Conservation (phyloP, 2,113 vertebrate species). For the Bos javanicus region DNA sequence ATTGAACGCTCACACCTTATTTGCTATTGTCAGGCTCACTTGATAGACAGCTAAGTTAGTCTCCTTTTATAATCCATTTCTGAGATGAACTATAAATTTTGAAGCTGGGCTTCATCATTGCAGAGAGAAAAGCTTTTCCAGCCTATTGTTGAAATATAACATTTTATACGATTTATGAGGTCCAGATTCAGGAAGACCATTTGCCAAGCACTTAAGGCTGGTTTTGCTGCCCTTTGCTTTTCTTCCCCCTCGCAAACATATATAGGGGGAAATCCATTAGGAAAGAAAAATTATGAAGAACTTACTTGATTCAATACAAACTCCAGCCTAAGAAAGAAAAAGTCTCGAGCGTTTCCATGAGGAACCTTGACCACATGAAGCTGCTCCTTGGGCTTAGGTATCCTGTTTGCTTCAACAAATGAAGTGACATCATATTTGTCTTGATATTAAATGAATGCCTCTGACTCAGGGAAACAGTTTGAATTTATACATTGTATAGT, state of each 20-base stretch:
- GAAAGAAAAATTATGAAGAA: slow-evolving; percentile 83
- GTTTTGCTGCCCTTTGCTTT: slow-evolving; percentile 84
- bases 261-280: slow-evolving; percentile 77
- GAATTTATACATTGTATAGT: slow-evolving; percentile 31
- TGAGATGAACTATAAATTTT: slow-evolving; percentile 90
- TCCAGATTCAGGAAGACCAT: slow-evolving; percentile 86
- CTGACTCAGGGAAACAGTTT: not conserved
- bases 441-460: not conserved
- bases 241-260: slow-evolving; percentile 75
- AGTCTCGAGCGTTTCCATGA: slow-evolving; percentile 50
- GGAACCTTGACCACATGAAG: not conserved
- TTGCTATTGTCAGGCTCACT: slow-evolving; percentile 77
- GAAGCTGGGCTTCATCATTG: slow-evolving; percentile 82
- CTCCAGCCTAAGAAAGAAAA: slow-evolving; percentile 71
- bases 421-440: slow-evolving; percentile 68
- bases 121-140: slow-evolving; percentile 82
- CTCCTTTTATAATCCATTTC: slow-evolving; percentile 89
- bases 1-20: slow-evolving; percentile 77
- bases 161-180: slow-evolving; percentile 88
- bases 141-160: slow-evolving; percentile 87
- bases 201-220: slow-evolving; percentile 88
- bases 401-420: slow-evolving; percentile 45
- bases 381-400: slow-evolving; percentile 21
- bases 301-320: slow-evolving; percentile 78
- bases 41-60: slow-evolving; percentile 84